Conservation (phyloP, 2,113 vertebrate species). For the Helogale parvula region DNA sequence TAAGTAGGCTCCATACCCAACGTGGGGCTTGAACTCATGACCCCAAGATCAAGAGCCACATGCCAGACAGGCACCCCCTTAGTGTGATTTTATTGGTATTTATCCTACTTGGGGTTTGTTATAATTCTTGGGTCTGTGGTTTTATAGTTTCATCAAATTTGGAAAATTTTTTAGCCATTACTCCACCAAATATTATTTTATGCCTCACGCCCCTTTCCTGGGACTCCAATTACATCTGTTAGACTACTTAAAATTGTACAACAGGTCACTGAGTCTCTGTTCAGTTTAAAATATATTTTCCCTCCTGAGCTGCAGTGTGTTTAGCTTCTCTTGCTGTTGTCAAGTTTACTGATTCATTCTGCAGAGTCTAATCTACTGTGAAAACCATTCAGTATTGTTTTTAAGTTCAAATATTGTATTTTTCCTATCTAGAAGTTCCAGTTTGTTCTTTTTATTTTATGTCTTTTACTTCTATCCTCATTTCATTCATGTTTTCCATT, state of each 20-base stretch:
- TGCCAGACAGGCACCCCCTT: background rate
- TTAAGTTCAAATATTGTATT: background rate
- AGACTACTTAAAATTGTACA: background rate
- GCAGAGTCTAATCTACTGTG: background rate
- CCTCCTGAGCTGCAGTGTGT: background rate
- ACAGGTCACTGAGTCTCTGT: background rate
- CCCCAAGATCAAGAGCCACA: no score
- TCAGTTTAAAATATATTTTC: background rate
- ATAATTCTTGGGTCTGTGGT: background rate
- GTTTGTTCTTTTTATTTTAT: background rate
- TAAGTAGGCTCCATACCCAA: no score
- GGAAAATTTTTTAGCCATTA: background rate
- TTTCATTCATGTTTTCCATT: background rate
- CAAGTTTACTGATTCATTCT: background rate
- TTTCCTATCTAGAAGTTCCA: background rate
- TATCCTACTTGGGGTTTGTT: background rate
- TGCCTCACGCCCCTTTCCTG: background rate
- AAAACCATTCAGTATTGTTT: background rate
- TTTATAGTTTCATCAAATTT: conserved; percentile 1
- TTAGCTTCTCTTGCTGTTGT: background rate
- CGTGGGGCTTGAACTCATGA: no score
- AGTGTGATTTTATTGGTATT: background rate
- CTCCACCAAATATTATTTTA: background rate
- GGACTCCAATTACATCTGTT: background rate
- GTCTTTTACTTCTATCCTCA: background rate